Conservation (phyloP, 2,797 vertebrate species). For the Trematomus bernacchii region DNA sequence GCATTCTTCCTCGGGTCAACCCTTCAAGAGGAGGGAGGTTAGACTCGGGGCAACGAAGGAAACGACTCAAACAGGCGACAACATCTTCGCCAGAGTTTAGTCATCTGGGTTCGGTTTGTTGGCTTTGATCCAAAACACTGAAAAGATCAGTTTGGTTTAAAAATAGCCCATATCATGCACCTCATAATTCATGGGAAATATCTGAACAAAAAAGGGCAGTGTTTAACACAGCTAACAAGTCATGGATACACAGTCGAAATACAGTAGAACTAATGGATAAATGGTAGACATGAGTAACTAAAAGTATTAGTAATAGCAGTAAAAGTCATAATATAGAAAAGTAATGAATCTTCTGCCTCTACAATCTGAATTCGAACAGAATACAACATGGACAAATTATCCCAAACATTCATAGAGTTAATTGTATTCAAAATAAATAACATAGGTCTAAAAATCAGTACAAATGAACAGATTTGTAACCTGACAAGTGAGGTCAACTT, state of each 20-base stretch:
- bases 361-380: not conserved
- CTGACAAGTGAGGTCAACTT: not conserved
- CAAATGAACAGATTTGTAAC: not conserved
- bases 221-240: not conserved
- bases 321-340: not conserved
- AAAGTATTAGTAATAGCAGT: not conserved
- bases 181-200: constrained; percentile 3
- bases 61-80: constrained; percentile 51
- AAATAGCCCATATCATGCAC: constrained; percentile 23
- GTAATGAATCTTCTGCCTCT: not conserved
- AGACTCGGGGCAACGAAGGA: constrained; percentile 64
- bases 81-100: constrained; percentile 20
- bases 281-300: not conserved
- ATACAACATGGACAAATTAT: not conserved
- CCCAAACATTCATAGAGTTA: no score
- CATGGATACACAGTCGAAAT: not conserved
- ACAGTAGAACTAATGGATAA: not conserved
- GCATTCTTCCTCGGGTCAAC: constrained; percentile 76
- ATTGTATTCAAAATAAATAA: not conserved
- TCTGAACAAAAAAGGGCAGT: not conserved
- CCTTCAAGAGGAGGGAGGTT: constrained; percentile 75
- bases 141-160: constrained; percentile 3
- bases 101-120: constrained; percentile 20
- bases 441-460: not conserved
- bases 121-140: constrained; percentile 35